phyloP scores from a whole-genome alignment of 2,888 invertebrate species.

The Arrhopalites spinosus region DNA sequence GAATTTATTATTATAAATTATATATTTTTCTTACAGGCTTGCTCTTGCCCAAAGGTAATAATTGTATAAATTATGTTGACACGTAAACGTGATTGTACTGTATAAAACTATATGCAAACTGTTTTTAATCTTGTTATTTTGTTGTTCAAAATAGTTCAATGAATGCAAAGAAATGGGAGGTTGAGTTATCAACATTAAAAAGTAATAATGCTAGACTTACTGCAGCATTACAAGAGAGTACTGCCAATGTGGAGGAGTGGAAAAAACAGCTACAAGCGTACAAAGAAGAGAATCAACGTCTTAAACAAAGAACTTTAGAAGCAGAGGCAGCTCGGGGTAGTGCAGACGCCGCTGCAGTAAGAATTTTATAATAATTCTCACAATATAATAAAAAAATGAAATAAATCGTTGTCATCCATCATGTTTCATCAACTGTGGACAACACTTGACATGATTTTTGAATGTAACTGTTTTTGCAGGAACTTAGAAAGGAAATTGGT shows the following conservation, averaged over 20 bases:
- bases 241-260: conserved; percentile 98
- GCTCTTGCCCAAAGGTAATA: conserved; percentile 95
- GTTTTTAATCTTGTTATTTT: not conserved
- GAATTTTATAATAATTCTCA: too few species aligned
- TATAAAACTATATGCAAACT: too few species aligned
- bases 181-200: conserved; percentile 92
- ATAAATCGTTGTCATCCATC: too few species aligned
- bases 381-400: too few species aligned
- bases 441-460: too few species aligned
- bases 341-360: conserved; percentile 70
- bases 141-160: conserved; percentile 72
- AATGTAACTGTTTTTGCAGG: conserved; percentile 59
- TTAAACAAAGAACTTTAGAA: conserved; percentile 74
- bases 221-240: conserved; percentile 91
- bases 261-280: conserved; percentile 89
- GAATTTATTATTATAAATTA: too few species aligned
- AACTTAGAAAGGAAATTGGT: conserved; percentile 74
- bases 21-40: conserved; percentile 67
- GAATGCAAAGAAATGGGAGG: conserved; percentile 98
- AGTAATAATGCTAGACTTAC: conserved; percentile 94
- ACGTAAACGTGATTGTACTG: too few species aligned
- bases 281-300: conserved; percentile 85
- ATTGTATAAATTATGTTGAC: conserved; percentile 51
- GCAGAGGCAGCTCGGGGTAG: conserved; percentile 71
- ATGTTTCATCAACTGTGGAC: too few species aligned